These are phyloP conservation scores for Mythimna lalbum DNA, from an alignment of 2,888 invertebrate genomes.

Conservation along the genomic window DNA sequence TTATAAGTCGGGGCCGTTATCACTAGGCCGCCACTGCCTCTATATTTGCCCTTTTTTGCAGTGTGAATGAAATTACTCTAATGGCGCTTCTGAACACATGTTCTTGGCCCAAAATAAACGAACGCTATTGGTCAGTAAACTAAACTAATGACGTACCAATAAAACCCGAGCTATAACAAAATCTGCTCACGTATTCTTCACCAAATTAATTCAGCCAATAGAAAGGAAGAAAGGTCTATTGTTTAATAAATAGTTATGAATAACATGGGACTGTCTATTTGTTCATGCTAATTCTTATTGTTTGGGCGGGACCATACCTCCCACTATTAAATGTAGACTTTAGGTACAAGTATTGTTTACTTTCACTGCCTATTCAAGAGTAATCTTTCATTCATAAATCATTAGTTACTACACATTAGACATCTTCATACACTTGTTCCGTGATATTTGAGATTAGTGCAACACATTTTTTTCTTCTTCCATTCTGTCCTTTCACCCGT, in stretches of 20 bases:
- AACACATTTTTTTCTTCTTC: too few species aligned
- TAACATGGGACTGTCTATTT: constrained; percentile 31
- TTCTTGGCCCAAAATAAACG: background rate
- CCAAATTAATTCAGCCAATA: constrained; percentile 63
- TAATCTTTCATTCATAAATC: background rate
- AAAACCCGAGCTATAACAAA: constrained; percentile 29
- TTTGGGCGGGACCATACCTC: constrained; percentile 43
- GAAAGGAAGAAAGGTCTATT: constrained; percentile 46
- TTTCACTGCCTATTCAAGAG: background rate
- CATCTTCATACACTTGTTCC: too few species aligned
- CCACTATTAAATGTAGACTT: constrained; percentile 13
- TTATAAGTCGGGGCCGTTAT: too few species aligned
- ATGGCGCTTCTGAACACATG: background rate
- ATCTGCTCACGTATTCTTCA: constrained; percentile 60
- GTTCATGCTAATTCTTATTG: constrained; percentile 49
- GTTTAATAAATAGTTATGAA: constrained; percentile 43
- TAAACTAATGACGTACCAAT: constrained; percentile 27
- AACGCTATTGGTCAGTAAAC: constrained; percentile 19
- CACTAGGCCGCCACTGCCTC: too few species aligned
- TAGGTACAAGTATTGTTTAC: background rate
- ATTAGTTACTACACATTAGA: background rate
- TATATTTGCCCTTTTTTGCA: too few species aligned
- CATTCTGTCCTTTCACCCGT: too few species aligned
- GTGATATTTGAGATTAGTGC: too few species aligned
- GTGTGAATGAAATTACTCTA: too few species aligned